phyloP scores from a whole-genome alignment of 1,140 invertebrate species.

The Subanguina moxae region DNA sequence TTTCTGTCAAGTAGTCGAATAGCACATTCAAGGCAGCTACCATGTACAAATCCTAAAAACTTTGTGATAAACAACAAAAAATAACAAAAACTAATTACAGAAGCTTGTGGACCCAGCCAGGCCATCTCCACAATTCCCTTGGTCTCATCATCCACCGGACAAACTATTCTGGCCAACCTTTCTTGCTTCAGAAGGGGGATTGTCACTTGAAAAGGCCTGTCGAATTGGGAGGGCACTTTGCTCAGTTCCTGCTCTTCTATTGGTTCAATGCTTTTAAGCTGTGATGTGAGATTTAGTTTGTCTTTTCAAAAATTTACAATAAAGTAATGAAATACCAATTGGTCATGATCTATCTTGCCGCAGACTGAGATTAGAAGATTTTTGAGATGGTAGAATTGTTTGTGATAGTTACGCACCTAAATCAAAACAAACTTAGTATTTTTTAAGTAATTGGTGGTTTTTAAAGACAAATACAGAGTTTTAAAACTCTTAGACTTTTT shows the following conservation, averaged over 20 bases:
- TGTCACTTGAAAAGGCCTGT: constrained; percentile 64
- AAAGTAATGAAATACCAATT: constrained; percentile 4
- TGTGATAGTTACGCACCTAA: constrained; percentile 78
- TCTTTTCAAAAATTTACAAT: constrained; percentile 10
- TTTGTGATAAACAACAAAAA: constrained; percentile 58
- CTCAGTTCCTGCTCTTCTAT: constrained; percentile 67
- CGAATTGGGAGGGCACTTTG: constrained; percentile 61
- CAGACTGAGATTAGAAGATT: constrained; percentile 79
- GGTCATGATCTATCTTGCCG: constrained; percentile 72
- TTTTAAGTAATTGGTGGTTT: background rate
- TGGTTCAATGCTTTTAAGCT: constrained; percentile 61
- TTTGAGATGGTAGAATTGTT: constrained; percentile 80
- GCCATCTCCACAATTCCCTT: constrained; percentile 75
- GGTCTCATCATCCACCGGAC: constrained; percentile 79
- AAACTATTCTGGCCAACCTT: constrained; percentile 62
- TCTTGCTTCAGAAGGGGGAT: constrained; percentile 65
- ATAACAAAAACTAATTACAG: constrained; percentile 59
- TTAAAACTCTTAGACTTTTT: too few species aligned
- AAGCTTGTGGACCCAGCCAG: constrained; percentile 73
- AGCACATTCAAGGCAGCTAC: constrained; percentile 20
- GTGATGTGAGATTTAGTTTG: background rate
- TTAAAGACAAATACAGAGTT: too few species aligned
- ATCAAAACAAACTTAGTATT: constrained; percentile 67
- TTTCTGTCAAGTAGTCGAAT: constrained; percentile 70
- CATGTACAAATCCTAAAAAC: constrained; percentile 59